A percentile compares a stretch with the other conserved stretches of the same genome.
These are phyloP conservation scores for Syngnathus scovelli DNA, from an alignment of 2,113 vertebrate genomes.

Conservation along the genomic window DNA sequence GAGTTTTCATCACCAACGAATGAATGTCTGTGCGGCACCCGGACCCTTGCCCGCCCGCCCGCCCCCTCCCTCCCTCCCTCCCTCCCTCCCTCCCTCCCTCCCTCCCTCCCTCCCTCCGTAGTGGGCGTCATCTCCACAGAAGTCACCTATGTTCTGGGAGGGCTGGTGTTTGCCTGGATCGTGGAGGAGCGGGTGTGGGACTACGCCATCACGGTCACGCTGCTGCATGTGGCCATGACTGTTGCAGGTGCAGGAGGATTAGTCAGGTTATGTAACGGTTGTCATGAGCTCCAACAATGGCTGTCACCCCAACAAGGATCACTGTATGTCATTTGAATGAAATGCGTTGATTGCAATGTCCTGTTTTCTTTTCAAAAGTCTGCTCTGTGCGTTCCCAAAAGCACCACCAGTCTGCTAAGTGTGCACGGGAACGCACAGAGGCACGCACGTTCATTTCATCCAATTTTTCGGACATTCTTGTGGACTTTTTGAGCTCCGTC, in stretches of 20 bases:
- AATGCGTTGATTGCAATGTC: no score
- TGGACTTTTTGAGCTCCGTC: not conserved
- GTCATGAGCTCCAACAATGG: not conserved
- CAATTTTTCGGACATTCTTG: not conserved
- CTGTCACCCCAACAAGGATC: no score
- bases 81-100: not conserved
- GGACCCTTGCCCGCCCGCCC: no score
- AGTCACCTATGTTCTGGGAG: constrained; percentile 70
- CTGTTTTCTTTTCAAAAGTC: no score
- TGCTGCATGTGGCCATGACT: constrained; percentile 72
- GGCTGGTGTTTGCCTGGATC: constrained; percentile 73
- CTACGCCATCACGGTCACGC: constrained; percentile 76
- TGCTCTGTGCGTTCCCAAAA: no score
- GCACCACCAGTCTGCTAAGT: no score
- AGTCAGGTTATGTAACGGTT: not conserved
- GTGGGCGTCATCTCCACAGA: constrained; percentile 74
- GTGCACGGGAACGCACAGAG: no score
- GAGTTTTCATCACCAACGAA: no score
- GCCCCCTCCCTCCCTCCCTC: no score
- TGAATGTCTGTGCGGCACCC: no score
- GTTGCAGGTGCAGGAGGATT: constrained; percentile 58
- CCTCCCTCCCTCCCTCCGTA: constrained; percentile 13
- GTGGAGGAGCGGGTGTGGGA: constrained; percentile 81
- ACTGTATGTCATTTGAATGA: no score
- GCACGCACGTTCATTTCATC: no score